Evolutionary conservation across 2,797 vertebrate species (phyloP).

Genomic region (Hybognathus amarus): DNA sequence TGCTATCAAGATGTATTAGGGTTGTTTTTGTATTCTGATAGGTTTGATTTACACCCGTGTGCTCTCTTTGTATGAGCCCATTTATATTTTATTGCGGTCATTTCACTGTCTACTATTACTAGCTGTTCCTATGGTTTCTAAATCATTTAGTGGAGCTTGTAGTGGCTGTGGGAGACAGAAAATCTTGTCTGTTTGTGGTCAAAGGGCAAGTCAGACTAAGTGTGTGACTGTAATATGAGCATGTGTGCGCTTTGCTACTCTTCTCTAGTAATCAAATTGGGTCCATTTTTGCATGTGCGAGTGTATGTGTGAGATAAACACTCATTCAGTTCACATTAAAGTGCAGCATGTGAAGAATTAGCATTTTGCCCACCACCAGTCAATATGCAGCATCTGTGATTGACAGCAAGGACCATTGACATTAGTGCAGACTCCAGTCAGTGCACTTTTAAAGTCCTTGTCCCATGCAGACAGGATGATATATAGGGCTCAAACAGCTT

Average conservation of each 20-base stretch:
- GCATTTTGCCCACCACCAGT: not conserved
- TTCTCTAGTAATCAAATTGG: not conserved
- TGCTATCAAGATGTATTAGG: not conserved
- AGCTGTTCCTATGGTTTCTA: conserved; percentile 8
- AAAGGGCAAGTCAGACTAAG: not conserved
- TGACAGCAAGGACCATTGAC: not conserved
- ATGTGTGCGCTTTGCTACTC: not conserved
- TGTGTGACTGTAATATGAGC: conserved; percentile 23
- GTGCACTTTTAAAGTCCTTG: conserved; percentile 37
- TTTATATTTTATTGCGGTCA: conserved; percentile 43
- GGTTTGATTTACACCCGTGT: not conserved
- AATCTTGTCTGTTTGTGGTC: conserved; percentile 27
- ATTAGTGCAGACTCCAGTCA: conserved; percentile 39
- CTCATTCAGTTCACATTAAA: conserved; percentile 1
- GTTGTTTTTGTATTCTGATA: conserved; percentile 6
- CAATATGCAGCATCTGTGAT: not conserved
- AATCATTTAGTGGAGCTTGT: conserved; percentile 24
- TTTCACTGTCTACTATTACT: conserved; percentile 13
- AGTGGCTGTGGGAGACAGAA: conserved; percentile 18
- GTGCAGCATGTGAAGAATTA: not conserved
- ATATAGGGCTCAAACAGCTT: not conserved
- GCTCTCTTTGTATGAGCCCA: conserved; percentile 1
- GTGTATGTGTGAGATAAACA: not conserved
- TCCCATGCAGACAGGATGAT: conserved; percentile 1
- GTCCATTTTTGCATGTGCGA: not conserved